phyloP scores from a whole-genome alignment of 2,113 vertebrate genomes.

The Cyanocitta stelleri region DNA sequence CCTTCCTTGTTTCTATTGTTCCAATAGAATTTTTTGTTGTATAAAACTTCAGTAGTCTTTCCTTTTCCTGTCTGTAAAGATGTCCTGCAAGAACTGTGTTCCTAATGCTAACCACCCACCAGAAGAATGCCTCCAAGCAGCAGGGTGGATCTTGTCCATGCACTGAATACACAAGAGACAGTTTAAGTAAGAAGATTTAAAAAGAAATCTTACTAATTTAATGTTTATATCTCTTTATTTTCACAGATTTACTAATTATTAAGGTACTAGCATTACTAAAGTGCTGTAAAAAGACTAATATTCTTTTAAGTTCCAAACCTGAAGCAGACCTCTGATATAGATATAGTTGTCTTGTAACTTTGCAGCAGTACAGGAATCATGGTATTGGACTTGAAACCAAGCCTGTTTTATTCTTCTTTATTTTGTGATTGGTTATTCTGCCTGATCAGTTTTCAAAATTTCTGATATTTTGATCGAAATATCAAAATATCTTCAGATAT shows the following conservation, averaged over 20 bases:
- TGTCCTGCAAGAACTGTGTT: not conserved
- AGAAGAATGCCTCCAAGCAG: not conserved
- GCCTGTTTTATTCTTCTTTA: not conserved
- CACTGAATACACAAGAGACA: not conserved
- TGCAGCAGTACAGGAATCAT: not conserved
- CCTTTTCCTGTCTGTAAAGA: not conserved
- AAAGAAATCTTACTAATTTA: slow-evolving; percentile 52
- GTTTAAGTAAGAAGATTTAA: slow-evolving; percentile 25
- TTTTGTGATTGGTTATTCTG: not conserved
- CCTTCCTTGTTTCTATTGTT: not conserved
- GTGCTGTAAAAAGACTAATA: not conserved
- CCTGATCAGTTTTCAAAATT: not conserved
- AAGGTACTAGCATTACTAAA: not conserved
- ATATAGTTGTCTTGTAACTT: not conserved
- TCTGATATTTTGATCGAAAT: not conserved
- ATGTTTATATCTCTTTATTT: slow-evolving; percentile 33
- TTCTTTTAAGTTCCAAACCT: not conserved
- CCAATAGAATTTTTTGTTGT: not conserved
- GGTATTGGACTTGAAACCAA: not conserved
- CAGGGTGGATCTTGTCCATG: not conserved
- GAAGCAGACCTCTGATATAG: not conserved
- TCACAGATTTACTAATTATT: not conserved
- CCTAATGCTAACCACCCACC: not conserved
- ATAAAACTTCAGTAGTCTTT: not conserved
- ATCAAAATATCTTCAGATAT: not conserved